Evolutionary conservation across 2,797 vertebrate species (phyloP).

Genomic region (Orientallactaga sibirica): DNA sequence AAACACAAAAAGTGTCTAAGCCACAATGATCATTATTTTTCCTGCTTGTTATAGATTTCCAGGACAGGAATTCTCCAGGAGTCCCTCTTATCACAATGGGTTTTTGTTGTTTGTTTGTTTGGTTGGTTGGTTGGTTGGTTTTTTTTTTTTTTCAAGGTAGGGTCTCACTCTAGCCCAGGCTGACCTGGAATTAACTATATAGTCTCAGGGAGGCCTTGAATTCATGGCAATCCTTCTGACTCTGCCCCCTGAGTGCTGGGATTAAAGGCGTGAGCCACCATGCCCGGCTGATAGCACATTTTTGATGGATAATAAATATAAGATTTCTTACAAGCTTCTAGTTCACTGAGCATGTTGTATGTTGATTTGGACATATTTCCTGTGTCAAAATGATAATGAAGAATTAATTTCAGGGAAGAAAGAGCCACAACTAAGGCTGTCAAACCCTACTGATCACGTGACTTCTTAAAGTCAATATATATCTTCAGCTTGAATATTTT

Average conservation of each 20-base stretch:
- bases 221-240: too few relatives aligned
- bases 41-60: background rate
- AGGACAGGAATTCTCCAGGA: background rate
- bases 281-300: background rate
- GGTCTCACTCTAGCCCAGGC: too few relatives aligned
- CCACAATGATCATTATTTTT: background rate
- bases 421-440: background rate
- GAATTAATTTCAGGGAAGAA: background rate
- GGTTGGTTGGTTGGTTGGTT: too few relatives aligned
- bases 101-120: too few relatives aligned
- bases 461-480: constrained; percentile 29
- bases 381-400: background rate
- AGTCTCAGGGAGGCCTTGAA: too few relatives aligned
- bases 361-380: background rate
- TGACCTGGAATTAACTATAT: too few relatives aligned
- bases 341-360: constrained; percentile 27
- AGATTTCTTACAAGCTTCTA: constrained; percentile 28
- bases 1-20: background rate
- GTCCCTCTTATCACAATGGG: background rate
- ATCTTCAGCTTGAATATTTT: constrained; percentile 6
- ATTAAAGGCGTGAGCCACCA: too few relatives aligned
- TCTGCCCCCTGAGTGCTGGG: too few relatives aligned
- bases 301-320: background rate
- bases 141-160: too few relatives aligned
- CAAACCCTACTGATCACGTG: background rate